Percentiles rank a stretch among this genome's conserved stretches.
phyloP scores from a whole-genome alignment of 2,797 vertebrate genomes.

The Falco columbarius region DNA sequence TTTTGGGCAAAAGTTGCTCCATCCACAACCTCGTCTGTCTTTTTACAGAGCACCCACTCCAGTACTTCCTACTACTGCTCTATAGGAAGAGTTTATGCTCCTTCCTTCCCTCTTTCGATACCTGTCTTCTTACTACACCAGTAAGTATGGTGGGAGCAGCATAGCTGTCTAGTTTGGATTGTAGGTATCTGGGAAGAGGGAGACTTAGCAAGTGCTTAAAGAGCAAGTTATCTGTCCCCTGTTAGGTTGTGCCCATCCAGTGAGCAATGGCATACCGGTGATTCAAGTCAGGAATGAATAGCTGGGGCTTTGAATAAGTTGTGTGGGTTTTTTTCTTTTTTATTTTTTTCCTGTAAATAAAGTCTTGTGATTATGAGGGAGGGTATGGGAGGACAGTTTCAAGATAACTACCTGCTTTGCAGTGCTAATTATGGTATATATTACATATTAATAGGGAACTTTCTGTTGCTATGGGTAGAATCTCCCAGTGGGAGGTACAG shows the following conservation, averaged over 20 bases:
- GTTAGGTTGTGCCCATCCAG: neutral
- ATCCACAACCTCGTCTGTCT: neutral
- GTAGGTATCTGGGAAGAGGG: neutral
- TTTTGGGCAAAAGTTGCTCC: neutral
- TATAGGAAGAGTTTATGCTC: neutral
- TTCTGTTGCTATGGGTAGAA: neutral
- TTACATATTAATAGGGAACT: conserved; percentile 8
- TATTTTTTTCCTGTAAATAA: neutral
- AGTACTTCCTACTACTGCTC: neutral
- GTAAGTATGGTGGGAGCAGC: neutral
- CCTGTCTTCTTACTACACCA: neutral
- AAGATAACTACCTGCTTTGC: neutral
- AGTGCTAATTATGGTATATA: conserved; percentile 10
- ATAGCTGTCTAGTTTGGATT: neutral
- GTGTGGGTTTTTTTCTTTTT: too few species aligned
- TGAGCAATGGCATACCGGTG: too few species aligned
- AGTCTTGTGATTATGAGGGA: neutral
- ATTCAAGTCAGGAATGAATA: neutral
- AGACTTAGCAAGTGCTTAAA: neutral
- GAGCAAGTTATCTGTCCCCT: neutral
- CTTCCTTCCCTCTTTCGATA: neutral
- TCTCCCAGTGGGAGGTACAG: neutral
- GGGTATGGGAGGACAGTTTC: neutral
- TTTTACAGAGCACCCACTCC: neutral
- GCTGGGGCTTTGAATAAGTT: neutral